Base-by-base conservation (phyloP, 1,140 invertebrate species). In the Propsilocerus akamusi region DNA sequence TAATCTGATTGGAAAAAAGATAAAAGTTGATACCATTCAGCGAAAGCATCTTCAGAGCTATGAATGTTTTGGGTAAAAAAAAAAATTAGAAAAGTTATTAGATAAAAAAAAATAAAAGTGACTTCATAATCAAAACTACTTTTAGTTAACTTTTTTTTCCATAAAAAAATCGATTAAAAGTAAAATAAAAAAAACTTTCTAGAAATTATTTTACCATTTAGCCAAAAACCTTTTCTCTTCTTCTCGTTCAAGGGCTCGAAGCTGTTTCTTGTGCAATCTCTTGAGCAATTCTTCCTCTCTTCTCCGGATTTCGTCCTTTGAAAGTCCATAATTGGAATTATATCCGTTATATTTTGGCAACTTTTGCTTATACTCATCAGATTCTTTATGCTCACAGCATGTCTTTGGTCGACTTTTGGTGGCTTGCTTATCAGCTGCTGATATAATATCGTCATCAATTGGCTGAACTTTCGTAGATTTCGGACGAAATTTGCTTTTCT, bases 311-410 rank as follows among this genome's bases (percentile, higher is more conserved):
- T 65, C 61, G 26, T 63, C 58, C 5, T 55, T 59, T 20, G 57
- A 63, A 41, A 65, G 46, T 0, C 63, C 63, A 37, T 65, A 65
- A 51, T 65, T 60, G 10, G 63, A 65, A 47, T 65, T 53, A 53
- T 65, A 65, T 20, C 63, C 63, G 0, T 57, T 63, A 17, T 65
- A 65, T 10, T 57, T 53, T 4, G 63, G 63, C 11, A 65, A 49
- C 11, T 10, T 22, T 32, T 26, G 10, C 28, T 64, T 62, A 8
- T 59, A 57, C 51, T 57, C 58, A 17, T 59, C 47, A 14, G 58
- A 53, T 26, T 64, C 53, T 0, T 62, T 58, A 41, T 62, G 59
- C 52, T 65, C 63, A 26, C 63, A 65, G 50, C 63, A 65, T 14
- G 60, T 59, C 25, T 64, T 64, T 23, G 63, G 63, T 46, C 59